Evolutionary conservation across 2,113 vertebrate genomes (phyloP).

Genomic region (Poicephalus gulielmi): DNA sequence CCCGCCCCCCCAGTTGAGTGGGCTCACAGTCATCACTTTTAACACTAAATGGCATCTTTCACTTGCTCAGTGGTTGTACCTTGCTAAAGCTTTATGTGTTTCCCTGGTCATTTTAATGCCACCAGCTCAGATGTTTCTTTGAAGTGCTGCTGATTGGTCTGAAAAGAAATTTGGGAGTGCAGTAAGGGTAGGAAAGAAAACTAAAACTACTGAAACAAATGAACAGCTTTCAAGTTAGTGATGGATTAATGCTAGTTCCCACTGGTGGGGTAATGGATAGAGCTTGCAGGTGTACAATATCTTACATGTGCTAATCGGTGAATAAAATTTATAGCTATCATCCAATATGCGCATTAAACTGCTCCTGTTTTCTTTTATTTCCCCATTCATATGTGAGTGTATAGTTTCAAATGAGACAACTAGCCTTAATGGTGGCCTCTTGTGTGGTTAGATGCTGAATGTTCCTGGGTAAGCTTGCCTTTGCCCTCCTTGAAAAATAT

Average conservation of each 20-base stretch:
- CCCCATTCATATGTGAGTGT: background rate
- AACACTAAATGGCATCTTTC: conserved; percentile 14
- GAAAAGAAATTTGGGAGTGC: conserved; percentile 31
- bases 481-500: background rate
- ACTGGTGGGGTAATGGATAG: background rate
- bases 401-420: background rate
- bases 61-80: conserved; percentile 15
- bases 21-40: conserved; percentile 26
- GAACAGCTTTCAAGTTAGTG: background rate
- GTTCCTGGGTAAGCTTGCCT: background rate
- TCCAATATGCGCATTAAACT: background rate
- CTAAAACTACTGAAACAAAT: conserved; percentile 11
- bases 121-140: conserved; percentile 48
- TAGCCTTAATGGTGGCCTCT: background rate
- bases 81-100: conserved; percentile 33
- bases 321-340: background rate
- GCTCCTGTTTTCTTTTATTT: background rate
- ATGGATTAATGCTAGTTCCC: background rate
- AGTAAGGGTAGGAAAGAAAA: background rate
- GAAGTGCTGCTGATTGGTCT: conserved; percentile 24
- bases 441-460: background rate
- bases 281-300: background rate
- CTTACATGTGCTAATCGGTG: background rate
- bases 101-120: conserved; percentile 46
- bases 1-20: background rate